Conservation (phyloP, 2,113 vertebrate species). For the Limnothrissa miodon region DNA sequence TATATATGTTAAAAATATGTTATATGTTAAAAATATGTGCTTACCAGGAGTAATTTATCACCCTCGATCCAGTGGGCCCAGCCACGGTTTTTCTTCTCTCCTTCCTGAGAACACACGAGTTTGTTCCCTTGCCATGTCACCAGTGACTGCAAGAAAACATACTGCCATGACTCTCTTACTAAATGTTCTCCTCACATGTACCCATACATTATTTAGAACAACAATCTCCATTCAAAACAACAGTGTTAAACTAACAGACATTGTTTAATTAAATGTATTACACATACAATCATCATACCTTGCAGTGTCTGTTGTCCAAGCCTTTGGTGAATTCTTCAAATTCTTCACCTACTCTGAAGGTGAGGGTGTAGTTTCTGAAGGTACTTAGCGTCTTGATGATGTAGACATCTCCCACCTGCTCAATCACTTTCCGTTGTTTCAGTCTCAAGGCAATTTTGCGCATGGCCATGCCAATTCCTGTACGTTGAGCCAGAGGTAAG, state of each 20-base stretch:
- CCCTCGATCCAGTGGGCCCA: conserved; percentile 90
- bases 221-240: neutral
- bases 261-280: too few species aligned
- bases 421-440: conserved; percentile 82
- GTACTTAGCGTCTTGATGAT: conserved; percentile 77
- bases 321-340: conserved; percentile 86
- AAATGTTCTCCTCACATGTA: too few species aligned
- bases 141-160: conserved; percentile 67
- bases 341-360: conserved; percentile 78
- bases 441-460: conserved; percentile 80
- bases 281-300: conserved; percentile 62
- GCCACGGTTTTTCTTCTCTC: conserved; percentile 84
- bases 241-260: neutral
- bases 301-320: conserved; percentile 82
- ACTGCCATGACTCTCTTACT: neutral
- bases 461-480: conserved; percentile 75
- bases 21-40: conserved; percentile 21
- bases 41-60: conserved; percentile 84
- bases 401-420: conserved; percentile 71
- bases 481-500: neutral
- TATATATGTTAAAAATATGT: too few species aligned
- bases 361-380: conserved; percentile 76
- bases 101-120: conserved; percentile 80
- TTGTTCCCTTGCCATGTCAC: conserved; percentile 82
- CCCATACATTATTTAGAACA: too few species aligned